phyloP scores from a whole-genome alignment of 2,888 invertebrate genomes.

The Odontomyia ornata region DNA sequence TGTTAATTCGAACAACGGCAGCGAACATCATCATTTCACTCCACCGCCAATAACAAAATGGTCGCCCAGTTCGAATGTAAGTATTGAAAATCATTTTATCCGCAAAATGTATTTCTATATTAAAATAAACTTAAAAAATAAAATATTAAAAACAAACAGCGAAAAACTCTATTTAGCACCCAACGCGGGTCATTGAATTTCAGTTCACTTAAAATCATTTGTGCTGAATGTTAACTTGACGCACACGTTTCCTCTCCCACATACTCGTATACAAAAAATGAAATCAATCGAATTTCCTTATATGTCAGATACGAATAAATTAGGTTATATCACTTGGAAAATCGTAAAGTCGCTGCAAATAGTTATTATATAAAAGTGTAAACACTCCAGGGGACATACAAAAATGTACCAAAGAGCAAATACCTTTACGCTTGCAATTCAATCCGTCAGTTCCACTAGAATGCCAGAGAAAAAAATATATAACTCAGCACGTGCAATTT shows the following conservation, averaged over 20 bases:
- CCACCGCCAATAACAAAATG: constrained; percentile 60
- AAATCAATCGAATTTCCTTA: constrained; percentile 1
- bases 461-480: background rate
- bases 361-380: constrained; percentile 14
- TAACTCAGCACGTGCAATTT: constrained; percentile 5
- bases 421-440: background rate
- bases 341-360: constrained; percentile 1
- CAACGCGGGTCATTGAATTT: background rate
- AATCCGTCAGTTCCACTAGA: background rate
- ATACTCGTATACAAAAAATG: background rate
- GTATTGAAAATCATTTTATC: constrained; percentile 51
- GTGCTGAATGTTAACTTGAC: too few relatives aligned
- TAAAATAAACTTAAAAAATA: background rate
- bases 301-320: background rate
- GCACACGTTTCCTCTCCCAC: background rate
- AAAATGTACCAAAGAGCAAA: background rate
- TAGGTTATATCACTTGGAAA: constrained; percentile 14
- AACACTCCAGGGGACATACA: background rate
- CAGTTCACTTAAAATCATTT: background rate
- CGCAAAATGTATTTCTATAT: background rate
- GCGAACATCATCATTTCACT: constrained; percentile 58
- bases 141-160: background rate
- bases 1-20: background rate
- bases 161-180: background rate
- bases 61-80: constrained; percentile 63